Percentiles rank a stretch among this genome's conserved stretches.
phyloP scores from a whole-genome alignment of 2,888 invertebrate genomes.

The Nomada lathburiana region DNA sequence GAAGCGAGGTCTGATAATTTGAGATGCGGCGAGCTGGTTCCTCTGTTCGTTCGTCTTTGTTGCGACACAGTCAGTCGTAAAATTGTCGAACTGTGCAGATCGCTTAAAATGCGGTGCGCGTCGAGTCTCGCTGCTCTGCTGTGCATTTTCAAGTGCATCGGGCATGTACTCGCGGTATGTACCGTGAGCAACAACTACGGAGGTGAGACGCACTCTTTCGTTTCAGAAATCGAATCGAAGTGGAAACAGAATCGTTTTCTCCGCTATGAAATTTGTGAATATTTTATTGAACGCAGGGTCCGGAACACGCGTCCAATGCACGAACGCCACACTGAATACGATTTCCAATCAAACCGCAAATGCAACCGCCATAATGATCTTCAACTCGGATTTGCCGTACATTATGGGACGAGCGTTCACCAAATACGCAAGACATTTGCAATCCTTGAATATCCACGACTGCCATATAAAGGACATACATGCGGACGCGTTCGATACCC shows the following conservation, averaged over 20 bases:
- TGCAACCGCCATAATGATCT: slow-evolving; percentile 69
- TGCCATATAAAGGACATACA: slow-evolving; percentile 71
- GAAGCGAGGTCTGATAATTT: slow-evolving; percentile 63
- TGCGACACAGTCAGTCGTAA: slow-evolving; percentile 43
- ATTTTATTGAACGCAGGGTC: slow-evolving; percentile 49
- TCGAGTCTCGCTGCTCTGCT: slow-evolving; percentile 47
- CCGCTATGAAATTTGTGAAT: not conserved
- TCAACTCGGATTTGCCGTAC: slow-evolving; percentile 68
- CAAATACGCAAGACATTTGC: slow-evolving; percentile 60
- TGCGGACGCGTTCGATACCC: slow-evolving; percentile 66
- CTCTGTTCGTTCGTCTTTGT: slow-evolving; percentile 20
- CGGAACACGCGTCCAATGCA: slow-evolving; percentile 72
- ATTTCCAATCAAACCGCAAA: slow-evolving; percentile 52
- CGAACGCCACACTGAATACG: slow-evolving; percentile 64
- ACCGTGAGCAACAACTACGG: slow-evolving; percentile 66
- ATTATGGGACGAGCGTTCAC: slow-evolving; percentile 68
- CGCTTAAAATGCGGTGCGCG: slow-evolving; percentile 57
- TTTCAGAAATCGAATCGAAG: not conserved
- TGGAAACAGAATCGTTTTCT: no score
- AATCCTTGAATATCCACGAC: slow-evolving; percentile 72
- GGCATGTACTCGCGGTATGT: slow-evolving; percentile 63
- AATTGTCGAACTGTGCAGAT: slow-evolving; percentile 20
- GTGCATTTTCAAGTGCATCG: slow-evolving; percentile 56
- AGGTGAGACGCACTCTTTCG: slow-evolving; percentile 66
- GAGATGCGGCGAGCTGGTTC: slow-evolving; percentile 21